Evolutionary conservation across 1,140 invertebrate species (phyloP).

Genomic region (Oryctes rhinoceros): DNA sequence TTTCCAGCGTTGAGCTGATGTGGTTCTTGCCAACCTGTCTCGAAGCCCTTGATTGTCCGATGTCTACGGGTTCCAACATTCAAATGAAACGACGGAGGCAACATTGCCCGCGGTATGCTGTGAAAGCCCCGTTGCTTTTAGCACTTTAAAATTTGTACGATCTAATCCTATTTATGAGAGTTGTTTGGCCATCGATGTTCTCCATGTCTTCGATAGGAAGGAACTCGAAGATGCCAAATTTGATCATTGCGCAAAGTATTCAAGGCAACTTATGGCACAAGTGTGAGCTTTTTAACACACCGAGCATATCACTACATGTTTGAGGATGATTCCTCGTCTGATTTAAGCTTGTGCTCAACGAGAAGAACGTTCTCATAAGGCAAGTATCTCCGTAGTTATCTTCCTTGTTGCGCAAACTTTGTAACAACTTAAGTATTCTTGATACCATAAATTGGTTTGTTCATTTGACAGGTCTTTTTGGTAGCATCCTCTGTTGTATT

Average conservation of each 20-base stretch:
- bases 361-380: too few relatives aligned
- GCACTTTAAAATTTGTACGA: slow-evolving; percentile 92
- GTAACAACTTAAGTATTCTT: slow-evolving; percentile 64
- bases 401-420: slow-evolving; percentile 68
- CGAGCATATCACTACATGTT: too few relatives aligned
- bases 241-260: too few relatives aligned
- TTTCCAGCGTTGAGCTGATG: slow-evolving; percentile 88
- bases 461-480: slow-evolving; percentile 92
- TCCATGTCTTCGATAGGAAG: slow-evolving; percentile 94
- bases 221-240: slow-evolving; percentile 65
- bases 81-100: slow-evolving; percentile 86
- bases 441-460: slow-evolving; percentile 70
- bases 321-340: too few relatives aligned
- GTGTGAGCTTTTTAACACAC: too few relatives aligned
- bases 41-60: slow-evolving; percentile 95
- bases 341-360: too few relatives aligned
- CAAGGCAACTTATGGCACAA: slow-evolving; percentile 57
- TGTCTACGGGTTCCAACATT: slow-evolving; percentile 97
- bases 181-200: slow-evolving; percentile 56
- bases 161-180: slow-evolving; percentile 79
- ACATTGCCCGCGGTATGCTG: slow-evolving; percentile 96
- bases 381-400: slow-evolving; percentile 50
- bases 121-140: slow-evolving; percentile 89
- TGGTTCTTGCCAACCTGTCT: slow-evolving; percentile 92
- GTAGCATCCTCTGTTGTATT: slow-evolving; percentile 99